These are phyloP conservation scores for Synergus laeviventris DNA, from an alignment of 2,888 invertebrate species.

Conservation along the genomic window DNA sequence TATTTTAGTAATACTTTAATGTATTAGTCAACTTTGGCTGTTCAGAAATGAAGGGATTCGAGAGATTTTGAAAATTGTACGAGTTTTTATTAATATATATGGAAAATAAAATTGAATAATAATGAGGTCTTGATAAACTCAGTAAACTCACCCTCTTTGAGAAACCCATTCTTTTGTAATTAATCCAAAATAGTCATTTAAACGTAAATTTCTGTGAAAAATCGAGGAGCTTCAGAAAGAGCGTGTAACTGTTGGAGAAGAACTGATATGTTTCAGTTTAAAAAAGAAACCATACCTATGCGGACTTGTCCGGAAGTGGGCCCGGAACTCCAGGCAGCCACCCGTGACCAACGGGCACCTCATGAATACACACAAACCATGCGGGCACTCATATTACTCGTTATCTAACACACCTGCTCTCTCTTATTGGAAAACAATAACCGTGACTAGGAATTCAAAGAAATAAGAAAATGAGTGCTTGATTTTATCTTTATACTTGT, in stretches of 20 bases:
- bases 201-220: constrained; percentile 41
- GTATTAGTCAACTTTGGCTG: background rate
- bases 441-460: constrained; percentile 40
- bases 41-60: background rate
- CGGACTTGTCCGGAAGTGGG: constrained; percentile 71
- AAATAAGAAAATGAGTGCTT: constrained; percentile 26
- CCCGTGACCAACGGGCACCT: constrained; percentile 71
- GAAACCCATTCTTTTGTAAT: constrained; percentile 55
- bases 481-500: constrained; percentile 24
- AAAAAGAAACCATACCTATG: constrained; percentile 68
- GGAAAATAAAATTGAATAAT: constrained; percentile 3
- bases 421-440: constrained; percentile 43
- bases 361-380: constrained; percentile 56
- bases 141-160: constrained; percentile 59
- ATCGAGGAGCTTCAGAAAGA: constrained; percentile 51
- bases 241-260: constrained; percentile 45
- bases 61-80: background rate
- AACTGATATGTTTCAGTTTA: constrained; percentile 53
- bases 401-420: constrained; percentile 66
- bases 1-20: background rate
- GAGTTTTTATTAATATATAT: constrained; percentile 2
- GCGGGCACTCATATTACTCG: constrained; percentile 47
- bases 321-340: constrained; percentile 74
- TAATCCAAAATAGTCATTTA: constrained; percentile 45
- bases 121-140: constrained; percentile 45